A percentile compares a stretch with the other conserved stretches of the same genome.
phyloP scores from a whole-genome alignment of 23 tunicate species.

The Botrylloides violaceus region DNA sequence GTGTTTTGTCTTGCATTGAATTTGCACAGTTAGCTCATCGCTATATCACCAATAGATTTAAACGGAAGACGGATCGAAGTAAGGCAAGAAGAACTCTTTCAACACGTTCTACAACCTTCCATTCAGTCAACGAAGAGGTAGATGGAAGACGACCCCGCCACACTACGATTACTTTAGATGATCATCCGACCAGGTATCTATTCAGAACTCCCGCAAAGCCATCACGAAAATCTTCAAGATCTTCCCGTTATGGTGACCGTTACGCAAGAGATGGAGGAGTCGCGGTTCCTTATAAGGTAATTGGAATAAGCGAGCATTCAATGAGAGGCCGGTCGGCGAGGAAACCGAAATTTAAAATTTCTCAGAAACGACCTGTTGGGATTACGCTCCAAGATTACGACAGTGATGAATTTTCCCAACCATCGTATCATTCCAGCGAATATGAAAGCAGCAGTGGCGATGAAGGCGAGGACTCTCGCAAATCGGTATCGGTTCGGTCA shows the following conservation, averaged over 20 bases:
- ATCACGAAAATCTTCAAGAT: neutral
- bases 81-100: neutral
- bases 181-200: no score
- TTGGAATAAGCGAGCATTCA: neutral
- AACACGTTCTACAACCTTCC: slow-evolving; percentile 5
- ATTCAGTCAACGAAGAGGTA: neutral
- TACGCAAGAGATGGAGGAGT: neutral
- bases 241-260: neutral
- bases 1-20: slow-evolving; percentile 40
- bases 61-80: neutral
- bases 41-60: neutral
- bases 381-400: slow-evolving; percentile 6
- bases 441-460: slow-evolving; percentile 8
- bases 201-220: no score
- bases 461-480: neutral
- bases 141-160: neutral
- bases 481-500: slow-evolving; percentile 8
- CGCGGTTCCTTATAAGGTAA: neutral
- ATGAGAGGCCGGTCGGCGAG: neutral
- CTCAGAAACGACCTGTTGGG: slow-evolving; percentile 1
- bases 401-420: neutral
- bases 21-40: slow-evolving; percentile 26
- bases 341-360: neutral
- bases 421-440: slow-evolving; percentile 26
- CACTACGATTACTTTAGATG: neutral